Evolutionary conservation across 2,888 invertebrate species (phyloP).

Genomic region (Noctua comes): DNA sequence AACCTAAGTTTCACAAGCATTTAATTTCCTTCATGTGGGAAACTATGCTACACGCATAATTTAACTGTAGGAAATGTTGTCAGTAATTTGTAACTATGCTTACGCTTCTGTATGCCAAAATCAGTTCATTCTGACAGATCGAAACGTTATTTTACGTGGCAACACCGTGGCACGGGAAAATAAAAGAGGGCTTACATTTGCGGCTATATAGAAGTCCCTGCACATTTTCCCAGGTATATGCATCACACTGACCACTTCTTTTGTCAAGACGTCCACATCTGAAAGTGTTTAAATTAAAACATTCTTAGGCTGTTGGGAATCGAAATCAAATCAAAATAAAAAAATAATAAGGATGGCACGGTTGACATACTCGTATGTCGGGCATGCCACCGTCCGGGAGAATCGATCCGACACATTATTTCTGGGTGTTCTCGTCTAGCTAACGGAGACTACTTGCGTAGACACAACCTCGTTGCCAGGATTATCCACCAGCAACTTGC

Average conservation of each 20-base stretch:
- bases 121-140: background rate
- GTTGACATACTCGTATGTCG: too few species aligned
- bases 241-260: conserved; percentile 76
- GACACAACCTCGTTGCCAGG: too few species aligned
- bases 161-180: background rate
- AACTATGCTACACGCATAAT: background rate
- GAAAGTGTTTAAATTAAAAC: conserved; percentile 58
- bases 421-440: too few species aligned
- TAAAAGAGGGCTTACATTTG: conserved; percentile 75
- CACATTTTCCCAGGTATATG: conserved; percentile 79
- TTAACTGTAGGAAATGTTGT: background rate
- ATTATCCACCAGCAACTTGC: too few species aligned
- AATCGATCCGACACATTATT: too few species aligned
- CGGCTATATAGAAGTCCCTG: conserved; percentile 78
- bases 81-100: background rate
- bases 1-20: background rate
- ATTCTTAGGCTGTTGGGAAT: background rate
- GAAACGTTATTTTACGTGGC: background rate
- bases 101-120: background rate
- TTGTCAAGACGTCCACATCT: conserved; percentile 76
- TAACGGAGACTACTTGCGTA: too few species aligned
- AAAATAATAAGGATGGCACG: too few species aligned
- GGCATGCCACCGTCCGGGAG: too few species aligned
- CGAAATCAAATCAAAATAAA: background rate
- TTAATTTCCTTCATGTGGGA: background rate